Evolutionary conservation across 2,797 vertebrate genomes (phyloP).

Genomic region (Clamator glandarius): DNA sequence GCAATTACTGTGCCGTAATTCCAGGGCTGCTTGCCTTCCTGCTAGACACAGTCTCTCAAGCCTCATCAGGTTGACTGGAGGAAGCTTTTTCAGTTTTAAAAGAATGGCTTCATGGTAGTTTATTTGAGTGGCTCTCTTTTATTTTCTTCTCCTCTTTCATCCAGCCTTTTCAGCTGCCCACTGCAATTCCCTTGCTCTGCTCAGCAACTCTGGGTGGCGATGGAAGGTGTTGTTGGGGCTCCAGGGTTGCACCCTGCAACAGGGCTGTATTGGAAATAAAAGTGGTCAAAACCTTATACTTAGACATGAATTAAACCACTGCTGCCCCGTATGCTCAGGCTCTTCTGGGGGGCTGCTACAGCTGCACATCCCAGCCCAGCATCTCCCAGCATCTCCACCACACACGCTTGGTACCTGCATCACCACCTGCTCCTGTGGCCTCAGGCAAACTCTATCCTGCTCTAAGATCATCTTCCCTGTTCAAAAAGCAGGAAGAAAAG

Average conservation of each 20-base stretch:
- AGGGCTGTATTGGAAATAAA: neutral
- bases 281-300: neutral
- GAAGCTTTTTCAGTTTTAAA: neutral
- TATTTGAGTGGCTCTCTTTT: neutral
- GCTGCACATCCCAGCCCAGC: neutral
- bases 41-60: neutral
- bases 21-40: slow-evolving; percentile 8
- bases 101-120: neutral
- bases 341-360: neutral
- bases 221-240: neutral
- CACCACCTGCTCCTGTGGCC: rapidly evolving
- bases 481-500: neutral
- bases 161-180: neutral
- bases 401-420: neutral
- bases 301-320: neutral
- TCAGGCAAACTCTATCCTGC: neutral
- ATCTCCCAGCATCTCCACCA: neutral
- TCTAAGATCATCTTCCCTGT: neutral
- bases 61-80: neutral
- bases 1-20: slow-evolving; percentile 54
- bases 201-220: neutral
- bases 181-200: neutral
- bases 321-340: rapidly evolving
- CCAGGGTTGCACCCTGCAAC: neutral
- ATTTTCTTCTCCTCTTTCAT: neutral